phyloP scores from a whole-genome alignment of 2,797 vertebrate genomes.

The Synanceia verrucosa region DNA sequence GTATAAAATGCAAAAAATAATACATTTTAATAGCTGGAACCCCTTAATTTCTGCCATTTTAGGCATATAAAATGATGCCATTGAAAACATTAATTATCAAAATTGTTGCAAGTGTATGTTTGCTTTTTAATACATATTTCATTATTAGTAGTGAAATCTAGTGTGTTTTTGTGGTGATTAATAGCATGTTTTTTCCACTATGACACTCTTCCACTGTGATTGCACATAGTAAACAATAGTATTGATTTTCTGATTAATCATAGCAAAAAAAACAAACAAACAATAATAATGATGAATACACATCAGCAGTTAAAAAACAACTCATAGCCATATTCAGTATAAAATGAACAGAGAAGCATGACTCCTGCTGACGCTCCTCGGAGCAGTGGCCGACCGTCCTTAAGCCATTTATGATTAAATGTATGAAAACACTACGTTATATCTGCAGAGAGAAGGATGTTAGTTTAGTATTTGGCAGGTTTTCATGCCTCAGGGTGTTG shows the following conservation, averaged over 20 bases:
- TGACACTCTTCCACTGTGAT: neutral
- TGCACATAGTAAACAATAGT: neutral
- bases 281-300: no score
- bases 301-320: no score
- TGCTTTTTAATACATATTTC: no score
- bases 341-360: neutral
- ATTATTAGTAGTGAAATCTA: no score
- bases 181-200: no score
- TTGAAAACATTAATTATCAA: no score
- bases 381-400: no score
- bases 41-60: neutral
- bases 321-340: no score
- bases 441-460: no score
- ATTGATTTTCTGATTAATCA: neutral
- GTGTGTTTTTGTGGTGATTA: neutral
- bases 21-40: neutral
- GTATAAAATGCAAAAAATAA: neutral
- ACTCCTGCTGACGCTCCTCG: no score
- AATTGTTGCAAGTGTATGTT: rapidly evolving
- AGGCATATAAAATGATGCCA: neutral
- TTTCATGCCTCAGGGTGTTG: neutral
- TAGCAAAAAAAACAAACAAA: neutral
- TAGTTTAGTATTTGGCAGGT: neutral
- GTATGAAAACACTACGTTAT: neutral
- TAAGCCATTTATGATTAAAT: neutral